phyloP scores from a whole-genome alignment of 2,797 vertebrate genomes.

The Champsocephalus esox region DNA sequence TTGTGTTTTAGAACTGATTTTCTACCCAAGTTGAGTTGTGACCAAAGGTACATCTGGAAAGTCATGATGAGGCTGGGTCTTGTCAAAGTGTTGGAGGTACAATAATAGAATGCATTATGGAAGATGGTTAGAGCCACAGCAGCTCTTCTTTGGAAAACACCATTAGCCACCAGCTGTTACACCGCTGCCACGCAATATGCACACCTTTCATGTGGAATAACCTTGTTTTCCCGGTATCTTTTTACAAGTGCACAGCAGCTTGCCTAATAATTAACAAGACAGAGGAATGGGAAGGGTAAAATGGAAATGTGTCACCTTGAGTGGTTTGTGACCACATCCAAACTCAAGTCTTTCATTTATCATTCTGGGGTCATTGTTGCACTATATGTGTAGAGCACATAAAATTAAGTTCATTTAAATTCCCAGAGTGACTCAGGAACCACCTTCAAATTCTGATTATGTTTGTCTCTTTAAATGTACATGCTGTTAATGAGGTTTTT shows the following conservation, averaged over 20 bases:
- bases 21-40: slow-evolving; percentile 60
- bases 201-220: slow-evolving; percentile 65
- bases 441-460: not conserved
- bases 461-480: slow-evolving; percentile 9
- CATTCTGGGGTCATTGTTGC: not conserved
- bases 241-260: slow-evolving; percentile 44
- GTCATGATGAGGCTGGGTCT: slow-evolving; percentile 41
- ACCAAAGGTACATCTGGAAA: slow-evolving; percentile 58
- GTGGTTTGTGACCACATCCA: slow-evolving; percentile 32
- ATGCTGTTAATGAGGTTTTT: slow-evolving; percentile 4
- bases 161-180: slow-evolving; percentile 68
- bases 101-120: slow-evolving; percentile 25
- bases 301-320: slow-evolving; percentile 44
- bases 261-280: slow-evolving; percentile 54
- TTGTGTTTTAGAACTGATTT: slow-evolving; percentile 66
- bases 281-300: slow-evolving; percentile 21
- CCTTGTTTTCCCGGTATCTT: slow-evolving; percentile 55
- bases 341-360: slow-evolving; percentile 45
- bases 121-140: slow-evolving; percentile 47
- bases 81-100: slow-evolving; percentile 37
- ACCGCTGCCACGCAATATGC: slow-evolving; percentile 41
- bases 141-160: slow-evolving; percentile 46
- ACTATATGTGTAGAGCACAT: slow-evolving; percentile 16
- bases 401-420: slow-evolving; percentile 17
- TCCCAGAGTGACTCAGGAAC: slow-evolving; percentile 1